These are phyloP conservation scores for Microhierax caerulescens DNA, from an alignment of 2,797 vertebrate genomes.

Conservation along the genomic window DNA sequence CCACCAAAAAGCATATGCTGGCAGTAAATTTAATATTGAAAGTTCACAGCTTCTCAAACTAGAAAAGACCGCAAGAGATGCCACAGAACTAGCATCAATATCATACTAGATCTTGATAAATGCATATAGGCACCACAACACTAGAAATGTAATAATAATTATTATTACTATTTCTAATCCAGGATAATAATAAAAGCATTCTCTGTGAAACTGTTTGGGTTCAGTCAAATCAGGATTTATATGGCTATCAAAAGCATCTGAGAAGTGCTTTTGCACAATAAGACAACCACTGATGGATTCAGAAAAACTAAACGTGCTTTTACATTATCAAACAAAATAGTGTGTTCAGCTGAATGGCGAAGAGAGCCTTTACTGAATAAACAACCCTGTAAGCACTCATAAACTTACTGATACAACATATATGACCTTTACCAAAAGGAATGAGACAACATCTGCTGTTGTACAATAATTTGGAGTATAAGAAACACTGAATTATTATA, in stretches of 20 bases:
- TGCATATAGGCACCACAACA: not conserved
- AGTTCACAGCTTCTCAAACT: not conserved
- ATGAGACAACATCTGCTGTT: slow-evolving; percentile 58
- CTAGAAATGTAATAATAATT: not conserved
- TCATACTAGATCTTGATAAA: not conserved
- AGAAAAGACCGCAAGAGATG: not conserved
- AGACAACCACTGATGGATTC: not conserved
- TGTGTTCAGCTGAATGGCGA: not conserved
- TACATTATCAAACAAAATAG: not conserved
- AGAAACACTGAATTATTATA: not conserved
- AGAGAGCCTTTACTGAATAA: slow-evolving; percentile 7
- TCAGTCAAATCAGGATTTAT: not conserved
- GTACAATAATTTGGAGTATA: not conserved
- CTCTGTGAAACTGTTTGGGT: not conserved
- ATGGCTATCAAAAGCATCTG: not conserved
- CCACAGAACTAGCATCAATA: not conserved
- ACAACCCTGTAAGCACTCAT: slow-evolving; percentile 38
- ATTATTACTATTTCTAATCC: not conserved
- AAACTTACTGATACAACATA: slow-evolving; percentile 59
- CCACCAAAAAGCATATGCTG: not conserved
- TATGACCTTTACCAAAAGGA: slow-evolving; percentile 51
- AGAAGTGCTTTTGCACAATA: not conserved
- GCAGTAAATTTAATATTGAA: not conserved
- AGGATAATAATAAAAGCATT: not conserved
- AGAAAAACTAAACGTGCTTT: not conserved